phyloP scores from a whole-genome alignment of 2,888 invertebrate species.

The Malthinus flaveolus region DNA sequence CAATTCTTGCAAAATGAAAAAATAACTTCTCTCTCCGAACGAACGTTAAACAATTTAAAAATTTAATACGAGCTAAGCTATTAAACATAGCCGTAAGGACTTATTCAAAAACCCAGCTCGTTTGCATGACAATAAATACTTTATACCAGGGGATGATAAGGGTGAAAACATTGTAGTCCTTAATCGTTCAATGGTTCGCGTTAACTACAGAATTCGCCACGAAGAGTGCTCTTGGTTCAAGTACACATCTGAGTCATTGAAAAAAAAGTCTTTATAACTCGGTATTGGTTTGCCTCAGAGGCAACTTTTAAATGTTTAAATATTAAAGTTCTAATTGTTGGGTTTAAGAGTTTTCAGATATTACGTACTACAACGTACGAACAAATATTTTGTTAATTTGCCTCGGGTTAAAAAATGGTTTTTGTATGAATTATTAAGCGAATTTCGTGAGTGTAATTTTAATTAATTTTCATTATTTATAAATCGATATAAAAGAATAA shows the following conservation, averaged over 20 bases:
- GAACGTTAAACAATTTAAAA: constrained; percentile 2
- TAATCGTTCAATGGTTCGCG: constrained; percentile 40
- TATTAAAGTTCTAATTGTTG: neutral
- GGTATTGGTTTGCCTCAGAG: neutral
- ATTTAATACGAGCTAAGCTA: constrained; percentile 36
- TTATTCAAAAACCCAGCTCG: constrained; percentile 40
- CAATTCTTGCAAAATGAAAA: neutral
- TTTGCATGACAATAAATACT: constrained; percentile 38
- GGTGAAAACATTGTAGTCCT: constrained; percentile 35
- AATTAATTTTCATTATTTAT: too few species aligned
- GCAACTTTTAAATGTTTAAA: constrained; percentile 2
- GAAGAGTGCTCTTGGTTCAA: constrained; percentile 34
- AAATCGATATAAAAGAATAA: too few species aligned
- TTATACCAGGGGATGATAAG: constrained; percentile 35
- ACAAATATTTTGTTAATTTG: too few species aligned
- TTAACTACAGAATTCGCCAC: constrained; percentile 40
- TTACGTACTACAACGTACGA: too few species aligned
- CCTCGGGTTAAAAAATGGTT: too few species aligned
- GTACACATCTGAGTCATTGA: constrained; percentile 34
- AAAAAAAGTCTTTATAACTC: constrained; percentile 9
- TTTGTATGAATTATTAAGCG: too few species aligned
- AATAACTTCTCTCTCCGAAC: too few species aligned
- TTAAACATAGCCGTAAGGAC: constrained; percentile 41
- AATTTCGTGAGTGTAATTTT: too few species aligned
- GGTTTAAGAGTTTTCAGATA: too few species aligned